Base-by-base conservation (phyloP, 2,113 vertebrate genomes). In the Muntiacus reevesi region DNA sequence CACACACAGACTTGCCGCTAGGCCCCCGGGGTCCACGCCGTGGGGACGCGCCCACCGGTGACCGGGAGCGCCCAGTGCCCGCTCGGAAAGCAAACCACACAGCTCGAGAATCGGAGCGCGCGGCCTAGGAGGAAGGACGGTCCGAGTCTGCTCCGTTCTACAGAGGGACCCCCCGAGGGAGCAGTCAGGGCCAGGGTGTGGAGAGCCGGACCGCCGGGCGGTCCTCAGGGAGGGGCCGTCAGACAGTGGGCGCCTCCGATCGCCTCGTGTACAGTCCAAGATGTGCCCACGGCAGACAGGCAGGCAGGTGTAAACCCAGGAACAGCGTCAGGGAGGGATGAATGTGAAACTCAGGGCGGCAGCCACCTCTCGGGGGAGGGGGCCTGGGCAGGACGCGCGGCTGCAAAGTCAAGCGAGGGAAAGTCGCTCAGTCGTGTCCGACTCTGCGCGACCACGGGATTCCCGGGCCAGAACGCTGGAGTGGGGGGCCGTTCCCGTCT, bases 1-100 rank as follows among this genome's bases (percentile, higher is more conserved):
- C 84, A 43, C 17, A 3, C 7, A 19, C 1, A 0, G 19, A 15
- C 54, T 5, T 86, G 10, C 64, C 10, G 0, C 25, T 6, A 7
- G 19, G 16, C 1, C 7, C 78, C 16, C 1, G 1, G 62, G 9
- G 36, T 10, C 1, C 2, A 4, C 1, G 36, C 45, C 1, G 0
- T 0, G 4, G 64, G 14, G 4, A 12, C 54, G 3, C 7, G 12
- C 17, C 23, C 57, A 13, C 45, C 12, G 10, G 85, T 3, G 11
- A 15, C 14, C 14, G 5, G 0, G 57, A 2, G 7, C 0, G 3
- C 11, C 5, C 50, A 2, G 21, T 5, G n/a, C 67, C 64, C 28
- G 0, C 3, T 1, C 7, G 8, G 5, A 60, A n/a, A 21, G 43
- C 54, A 17, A n/a, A 12, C 14, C 11, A 45, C 14, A 14, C 62